Percentiles rank a stretch among this genome's conserved stretches.
phyloP scores from a whole-genome alignment of 2,888 invertebrate species.

The Drosophila mettleri region DNA sequence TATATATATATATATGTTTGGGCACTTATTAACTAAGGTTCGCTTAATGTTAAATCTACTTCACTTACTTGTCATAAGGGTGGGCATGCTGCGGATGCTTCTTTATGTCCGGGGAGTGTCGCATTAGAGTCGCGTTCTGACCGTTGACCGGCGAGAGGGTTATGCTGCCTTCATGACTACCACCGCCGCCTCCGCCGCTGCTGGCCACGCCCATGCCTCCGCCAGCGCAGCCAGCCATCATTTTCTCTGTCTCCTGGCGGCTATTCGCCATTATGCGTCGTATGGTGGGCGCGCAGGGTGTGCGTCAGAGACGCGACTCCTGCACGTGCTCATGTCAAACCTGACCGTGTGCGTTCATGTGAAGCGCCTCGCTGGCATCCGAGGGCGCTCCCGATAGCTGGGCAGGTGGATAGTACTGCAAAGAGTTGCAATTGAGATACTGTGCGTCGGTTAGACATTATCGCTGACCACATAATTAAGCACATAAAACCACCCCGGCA shows the following conservation, averaged over 20 bases:
- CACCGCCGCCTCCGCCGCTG: conserved; percentile 35
- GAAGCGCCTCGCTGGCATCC: conserved; percentile 91
- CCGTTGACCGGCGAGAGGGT: conserved; percentile 75
- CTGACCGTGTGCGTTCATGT: conserved; percentile 94
- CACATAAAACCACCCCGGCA: background rate
- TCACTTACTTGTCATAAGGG: conserved; percentile 82
- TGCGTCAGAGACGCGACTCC: conserved; percentile 86
- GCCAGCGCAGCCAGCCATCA: conserved; percentile 79
- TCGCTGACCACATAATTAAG: conserved; percentile 19
- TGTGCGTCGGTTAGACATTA: conserved; percentile 70
- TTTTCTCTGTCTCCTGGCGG: conserved; percentile 85
- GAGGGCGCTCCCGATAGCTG: conserved; percentile 87
- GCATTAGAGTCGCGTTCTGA: conserved; percentile 83
- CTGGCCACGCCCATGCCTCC: conserved; percentile 37
- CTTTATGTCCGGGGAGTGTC: conserved; percentile 83
- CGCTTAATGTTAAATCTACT: conserved; percentile 22
- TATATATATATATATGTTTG: conserved; percentile 9
- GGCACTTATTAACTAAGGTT: conserved; percentile 58
- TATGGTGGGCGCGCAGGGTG: conserved; percentile 85
- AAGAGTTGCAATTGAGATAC: conserved; percentile 85
- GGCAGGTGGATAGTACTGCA: conserved; percentile 93
- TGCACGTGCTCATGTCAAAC: conserved; percentile 90
- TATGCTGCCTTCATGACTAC: conserved; percentile 63
- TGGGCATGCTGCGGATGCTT: conserved; percentile 64
- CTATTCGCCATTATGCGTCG: conserved; percentile 85